These are phyloP conservation scores for Sclerodermus sp. DNA, from an alignment of 2,888 invertebrate species.

Conservation along the genomic window DNA sequence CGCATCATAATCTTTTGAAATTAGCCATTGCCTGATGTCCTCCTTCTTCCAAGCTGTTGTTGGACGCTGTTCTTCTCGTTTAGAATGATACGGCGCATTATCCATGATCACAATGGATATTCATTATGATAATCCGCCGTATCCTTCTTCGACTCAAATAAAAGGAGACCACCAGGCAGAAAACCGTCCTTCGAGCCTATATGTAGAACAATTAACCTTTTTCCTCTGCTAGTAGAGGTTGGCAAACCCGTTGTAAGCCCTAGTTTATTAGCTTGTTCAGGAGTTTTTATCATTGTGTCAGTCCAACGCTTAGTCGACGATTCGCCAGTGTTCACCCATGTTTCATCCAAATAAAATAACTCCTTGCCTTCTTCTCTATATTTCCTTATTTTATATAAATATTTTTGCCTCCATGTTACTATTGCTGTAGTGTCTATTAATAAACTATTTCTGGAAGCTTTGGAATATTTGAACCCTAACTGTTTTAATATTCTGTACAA, in stretches of 20 bases:
- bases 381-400: not conserved
- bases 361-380: not conserved
- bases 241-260: not conserved
- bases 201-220: conserved; percentile 11
- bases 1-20: not conserved
- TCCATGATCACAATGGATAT: conserved; percentile 8
- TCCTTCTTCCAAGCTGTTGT: not conserved
- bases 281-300: not conserved
- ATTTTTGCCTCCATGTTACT: not conserved
- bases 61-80: not conserved
- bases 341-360: not conserved
- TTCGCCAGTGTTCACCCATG: not conserved
- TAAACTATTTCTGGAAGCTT: not conserved
- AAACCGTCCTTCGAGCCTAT: conserved; percentile 21
- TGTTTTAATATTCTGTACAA: conserved; percentile 10
- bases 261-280: not conserved
- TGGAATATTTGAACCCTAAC: not conserved
- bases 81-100: not conserved
- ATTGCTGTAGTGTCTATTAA: not conserved
- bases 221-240: conserved; percentile 20
- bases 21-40: not conserved
- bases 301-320: too few species aligned
- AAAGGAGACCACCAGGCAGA: conserved; percentile 20
- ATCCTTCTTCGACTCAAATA: conserved; percentile 20
- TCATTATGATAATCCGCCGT: conserved; percentile 22